phyloP scores from a whole-genome alignment of 2,888 invertebrate species.

The Ichneumoninae sp. region DNA sequence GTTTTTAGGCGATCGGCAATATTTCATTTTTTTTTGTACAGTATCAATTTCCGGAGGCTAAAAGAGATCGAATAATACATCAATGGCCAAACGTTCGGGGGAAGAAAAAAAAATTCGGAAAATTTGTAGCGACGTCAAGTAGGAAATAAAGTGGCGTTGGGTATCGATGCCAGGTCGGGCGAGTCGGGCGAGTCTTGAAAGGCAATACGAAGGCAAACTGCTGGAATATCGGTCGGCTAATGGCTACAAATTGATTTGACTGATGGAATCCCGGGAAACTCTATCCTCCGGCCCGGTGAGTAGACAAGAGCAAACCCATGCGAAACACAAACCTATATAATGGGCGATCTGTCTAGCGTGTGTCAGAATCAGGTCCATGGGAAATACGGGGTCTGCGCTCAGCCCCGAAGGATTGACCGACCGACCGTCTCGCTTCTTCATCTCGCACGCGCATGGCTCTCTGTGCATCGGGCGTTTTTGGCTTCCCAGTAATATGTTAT shows the following conservation, averaged over 20 bases:
- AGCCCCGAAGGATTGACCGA: slow-evolving; percentile 62
- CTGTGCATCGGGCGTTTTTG: slow-evolving; percentile 9
- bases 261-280: slow-evolving; percentile 81
- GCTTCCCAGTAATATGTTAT: slow-evolving; percentile 20
- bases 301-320: slow-evolving; percentile 49
- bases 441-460: slow-evolving; percentile 7
- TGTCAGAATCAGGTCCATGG: slow-evolving; percentile 81
- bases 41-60: not conserved
- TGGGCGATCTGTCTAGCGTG: slow-evolving; percentile 83
- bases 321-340: slow-evolving; percentile 80
- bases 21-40: not conserved
- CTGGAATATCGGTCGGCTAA: slow-evolving; percentile 74
- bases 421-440: slow-evolving; percentile 27
- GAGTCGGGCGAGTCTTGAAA: slow-evolving; percentile 67
- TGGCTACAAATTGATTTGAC: slow-evolving; percentile 84
- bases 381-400: slow-evolving; percentile 71
- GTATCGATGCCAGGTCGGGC: slow-evolving; percentile 27
- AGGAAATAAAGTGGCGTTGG: slow-evolving; percentile 7
- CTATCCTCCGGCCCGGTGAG: slow-evolving; percentile 70
- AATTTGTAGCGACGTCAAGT: slow-evolving; percentile 16
- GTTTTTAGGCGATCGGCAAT: slow-evolving; percentile 46
- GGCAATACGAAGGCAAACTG: slow-evolving; percentile 71
- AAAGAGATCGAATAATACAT: not conserved
- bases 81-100: not conserved
- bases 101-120: slow-evolving; percentile 47